Conservation (phyloP, 1,140 invertebrate genomes). For the Scaptomyza graminum region DNA sequence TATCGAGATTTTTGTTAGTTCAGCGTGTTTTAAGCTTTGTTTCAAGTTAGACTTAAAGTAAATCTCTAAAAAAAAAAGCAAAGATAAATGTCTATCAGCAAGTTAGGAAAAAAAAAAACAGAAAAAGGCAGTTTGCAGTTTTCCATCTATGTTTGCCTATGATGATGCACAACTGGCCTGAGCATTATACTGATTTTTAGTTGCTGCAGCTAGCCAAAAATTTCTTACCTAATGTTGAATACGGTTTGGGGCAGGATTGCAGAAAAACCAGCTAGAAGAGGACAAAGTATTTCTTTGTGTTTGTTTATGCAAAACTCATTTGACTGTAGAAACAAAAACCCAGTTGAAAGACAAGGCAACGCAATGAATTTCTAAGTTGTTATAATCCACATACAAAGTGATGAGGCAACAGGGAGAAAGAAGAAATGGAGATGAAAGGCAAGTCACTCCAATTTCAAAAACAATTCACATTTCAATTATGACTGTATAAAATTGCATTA, state of each 20-base stretch:
- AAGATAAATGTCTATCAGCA: neutral
- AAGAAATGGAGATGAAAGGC: neutral
- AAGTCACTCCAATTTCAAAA: neutral
- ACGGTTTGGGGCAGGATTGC: neutral
- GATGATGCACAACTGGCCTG: conserved; percentile 55
- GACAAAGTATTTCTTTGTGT: conserved; percentile 30
- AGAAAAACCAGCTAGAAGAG: neutral
- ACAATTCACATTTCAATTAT: neutral
- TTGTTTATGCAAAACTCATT: conserved; percentile 78
- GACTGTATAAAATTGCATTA: neutral
- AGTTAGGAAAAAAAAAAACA: conserved; percentile 39
- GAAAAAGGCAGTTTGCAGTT: conserved; percentile 27
- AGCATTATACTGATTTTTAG: conserved; percentile 33
- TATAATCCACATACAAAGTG: conserved; percentile 16
- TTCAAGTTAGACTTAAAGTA: neutral
- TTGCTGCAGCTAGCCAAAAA: conserved; percentile 4
- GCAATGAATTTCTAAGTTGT: conserved; percentile 62
- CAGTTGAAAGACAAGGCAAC: conserved; percentile 29
- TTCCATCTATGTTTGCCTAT: conserved; percentile 51
- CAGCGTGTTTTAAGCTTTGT: conserved; percentile 64
- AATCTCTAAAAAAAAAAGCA: neutral
- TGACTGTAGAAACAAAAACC: conserved; percentile 46
- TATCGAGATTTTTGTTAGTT: conserved; percentile 45
- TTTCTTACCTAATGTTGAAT: conserved; percentile 8
- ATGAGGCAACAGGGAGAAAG: neutral